Evolutionary conservation across 2,797 vertebrate species (phyloP), one percentile per base, ranked within the genome.

Genomic region (Paedocypris micromegethes): DNA sequence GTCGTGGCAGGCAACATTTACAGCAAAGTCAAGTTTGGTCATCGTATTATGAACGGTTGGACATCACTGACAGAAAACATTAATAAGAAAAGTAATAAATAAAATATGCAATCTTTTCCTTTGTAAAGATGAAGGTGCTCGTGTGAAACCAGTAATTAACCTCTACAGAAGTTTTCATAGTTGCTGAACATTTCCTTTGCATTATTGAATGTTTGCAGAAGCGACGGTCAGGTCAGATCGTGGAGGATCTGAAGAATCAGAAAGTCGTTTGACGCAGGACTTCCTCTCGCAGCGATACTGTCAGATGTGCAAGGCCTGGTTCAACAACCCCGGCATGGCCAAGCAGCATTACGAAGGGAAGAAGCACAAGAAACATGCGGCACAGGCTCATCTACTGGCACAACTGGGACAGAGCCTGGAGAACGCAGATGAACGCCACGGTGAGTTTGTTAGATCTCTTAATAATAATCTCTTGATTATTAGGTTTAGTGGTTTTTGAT

Each of bases 261-360:
- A 75, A 0, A 40, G 83, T 0, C 58, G 81, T 0, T 83, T 86
- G 75, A 42, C 83, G 0, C 88, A 83, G 75, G 81, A 85, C 6
- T 61, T 85, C 40, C 87, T 91, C 76, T 90, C 90, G 0, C 88
- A 90, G 77, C 68, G 88, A 44, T 86, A 87, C 75, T 93, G 91
- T 72, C 89, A 88, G 74, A 88, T 93, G 76, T 93, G 91, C 0
- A 68, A 88, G 0, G 91, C 90, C 70, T 92, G 90, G 89, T 93
- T 92, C 82, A 92, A 92, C 78, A 91, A 92, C 74, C 90, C 91
- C 1, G 41, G 88, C 72, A 92, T 92, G 91, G 91, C 91, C 3
- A 90, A 88, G 77, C 91, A 92, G 67, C 91, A 93, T 82, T 92
- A 92, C 0, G 84, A 88, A 0, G 91, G 91, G 75, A 93, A 93